Base-by-base conservation (phyloP, 2,888 invertebrate genomes). In the Sinopyrophorus schimmeli region DNA sequence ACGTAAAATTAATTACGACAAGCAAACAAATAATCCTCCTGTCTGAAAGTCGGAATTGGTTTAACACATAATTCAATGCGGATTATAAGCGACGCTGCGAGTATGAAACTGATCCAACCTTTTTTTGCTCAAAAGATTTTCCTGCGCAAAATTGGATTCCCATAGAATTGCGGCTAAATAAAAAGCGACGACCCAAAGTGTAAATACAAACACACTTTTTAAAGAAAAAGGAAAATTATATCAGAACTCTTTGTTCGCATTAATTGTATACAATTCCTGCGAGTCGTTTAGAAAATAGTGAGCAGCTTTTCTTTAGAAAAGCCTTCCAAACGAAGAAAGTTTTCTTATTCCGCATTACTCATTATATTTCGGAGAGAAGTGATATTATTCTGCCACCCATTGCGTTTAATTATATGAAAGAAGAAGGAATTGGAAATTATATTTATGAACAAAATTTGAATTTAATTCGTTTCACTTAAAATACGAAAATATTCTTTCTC, bases 21-120 rank as follows among this genome's bases (percentile, higher is more conserved):
- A 47, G 37, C 7, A 44, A 55, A 55, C 47, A 48, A 48, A 51
- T 53, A 55, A 55, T 53, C 53, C 52, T 18, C 42, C 48, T 51
- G 55, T 55, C 57, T 53, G 48, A 53, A 53, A 55, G 53, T 55
- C 51, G 48, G 49, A 55, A 55, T 57, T 57, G 55, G 53, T 55
- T 57, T 55, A 57, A 57, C 55, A 57, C 52, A 51, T 57, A 55
- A 55, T 57, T 55, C 53, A 54, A 57, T 57, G 37, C 43, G 54
- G 54, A 54, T 53, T 55, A 55, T 43, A 41, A 47, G 31, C 18
- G 43, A 35, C 30, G 28, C 34, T 39, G 39, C 39, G 39, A 44
- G 43, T 49, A 34, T 39, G 49, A 40, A 49, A 49, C 32, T 49
- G 43, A 49, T 43, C 39, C 44, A 14, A 28, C 39, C 30, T 49